A percentile compares a stretch with the other conserved stretches of the same genome.
phyloP scores from a whole-genome alignment of 2,113 vertebrate genomes.

The Pao palembangensis region DNA sequence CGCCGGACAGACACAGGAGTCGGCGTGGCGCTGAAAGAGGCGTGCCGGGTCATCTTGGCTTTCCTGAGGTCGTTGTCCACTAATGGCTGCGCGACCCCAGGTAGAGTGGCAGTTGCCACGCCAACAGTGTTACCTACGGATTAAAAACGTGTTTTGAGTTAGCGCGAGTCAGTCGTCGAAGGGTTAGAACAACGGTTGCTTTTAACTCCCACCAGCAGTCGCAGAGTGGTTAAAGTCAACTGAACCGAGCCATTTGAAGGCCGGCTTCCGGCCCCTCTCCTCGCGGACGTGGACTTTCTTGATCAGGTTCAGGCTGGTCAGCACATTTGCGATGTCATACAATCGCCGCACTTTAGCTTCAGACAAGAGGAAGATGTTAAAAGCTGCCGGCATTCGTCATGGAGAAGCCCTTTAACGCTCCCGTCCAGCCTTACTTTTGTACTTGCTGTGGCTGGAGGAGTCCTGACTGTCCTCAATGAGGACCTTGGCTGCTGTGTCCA shows the following conservation, averaged over 20 bases:
- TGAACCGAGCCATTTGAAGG: constrained; percentile 92
- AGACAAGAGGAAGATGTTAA: constrained; percentile 3
- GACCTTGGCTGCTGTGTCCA: constrained; percentile 89
- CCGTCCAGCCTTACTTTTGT: constrained; percentile 84
- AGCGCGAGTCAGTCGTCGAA: no score
- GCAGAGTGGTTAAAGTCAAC: constrained; percentile 73
- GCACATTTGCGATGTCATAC: constrained; percentile 92
- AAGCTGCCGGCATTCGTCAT: not conserved
- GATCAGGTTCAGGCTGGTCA: constrained; percentile 88
- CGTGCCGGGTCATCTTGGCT: constrained; percentile 71
- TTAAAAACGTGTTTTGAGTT: not conserved
- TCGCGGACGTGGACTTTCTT: constrained; percentile 88
- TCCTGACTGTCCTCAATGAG: constrained; percentile 90
- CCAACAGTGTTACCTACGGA: constrained; percentile 22
- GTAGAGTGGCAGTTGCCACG: not conserved
- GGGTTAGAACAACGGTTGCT: no score
- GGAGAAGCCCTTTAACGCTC: not conserved
- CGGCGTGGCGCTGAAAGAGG: constrained; percentile 74
- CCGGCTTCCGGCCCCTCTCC: constrained; percentile 86
- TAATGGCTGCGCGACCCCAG: constrained; percentile 17
- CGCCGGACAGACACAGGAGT: constrained; percentile 61
- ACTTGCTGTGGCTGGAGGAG: constrained; percentile 86
- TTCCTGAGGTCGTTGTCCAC: constrained; percentile 45
- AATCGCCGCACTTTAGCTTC: constrained; percentile 90
- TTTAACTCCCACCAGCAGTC: constrained; percentile 50